A percentile compares a stretch with the other conserved stretches of the same genome.
Evolutionary conservation across 2,888 invertebrate genomes (phyloP).

Genomic region (Heliconius hortense): DNA sequence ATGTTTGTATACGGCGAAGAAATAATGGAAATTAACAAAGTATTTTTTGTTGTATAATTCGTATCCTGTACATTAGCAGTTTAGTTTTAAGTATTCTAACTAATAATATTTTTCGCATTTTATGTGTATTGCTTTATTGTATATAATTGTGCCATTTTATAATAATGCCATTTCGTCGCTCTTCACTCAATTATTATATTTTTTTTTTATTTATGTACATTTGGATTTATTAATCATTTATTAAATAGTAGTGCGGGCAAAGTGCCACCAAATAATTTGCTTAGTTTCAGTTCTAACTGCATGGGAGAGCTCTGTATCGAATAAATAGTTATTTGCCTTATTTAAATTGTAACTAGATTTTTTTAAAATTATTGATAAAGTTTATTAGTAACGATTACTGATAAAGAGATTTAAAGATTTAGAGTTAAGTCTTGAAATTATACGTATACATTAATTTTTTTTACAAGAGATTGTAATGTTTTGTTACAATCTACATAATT

Average conservation of each 20-base stretch:
- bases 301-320: slow-evolving; percentile 18
- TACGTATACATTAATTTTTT: no score
- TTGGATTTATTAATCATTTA: not conserved
- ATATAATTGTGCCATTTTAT: not conserved
- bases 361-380: not conserved
- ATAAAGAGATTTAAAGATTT: no score
- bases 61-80: not conserved
- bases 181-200: not conserved
- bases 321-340: slow-evolving; percentile 11
- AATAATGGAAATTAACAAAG: not conserved
- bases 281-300: slow-evolving; percentile 28
- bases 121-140: slow-evolving; percentile 7
- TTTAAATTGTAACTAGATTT: slow-evolving; percentile 5
- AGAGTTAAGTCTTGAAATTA: no score
- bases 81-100: not conserved
- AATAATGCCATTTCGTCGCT: not conserved
- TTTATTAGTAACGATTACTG: not conserved
- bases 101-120: not conserved
- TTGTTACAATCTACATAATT: not conserved
- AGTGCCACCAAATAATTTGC: slow-evolving; percentile 1
- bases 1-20: not conserved
- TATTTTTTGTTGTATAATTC: not conserved
- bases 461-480: not conserved
- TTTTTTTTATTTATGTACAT: not conserved
- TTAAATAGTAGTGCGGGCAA: not conserved